Base-by-base conservation (phyloP, 53 echinoderm and acorn worm genomes). In the Temnopleurus reevesii region DNA sequence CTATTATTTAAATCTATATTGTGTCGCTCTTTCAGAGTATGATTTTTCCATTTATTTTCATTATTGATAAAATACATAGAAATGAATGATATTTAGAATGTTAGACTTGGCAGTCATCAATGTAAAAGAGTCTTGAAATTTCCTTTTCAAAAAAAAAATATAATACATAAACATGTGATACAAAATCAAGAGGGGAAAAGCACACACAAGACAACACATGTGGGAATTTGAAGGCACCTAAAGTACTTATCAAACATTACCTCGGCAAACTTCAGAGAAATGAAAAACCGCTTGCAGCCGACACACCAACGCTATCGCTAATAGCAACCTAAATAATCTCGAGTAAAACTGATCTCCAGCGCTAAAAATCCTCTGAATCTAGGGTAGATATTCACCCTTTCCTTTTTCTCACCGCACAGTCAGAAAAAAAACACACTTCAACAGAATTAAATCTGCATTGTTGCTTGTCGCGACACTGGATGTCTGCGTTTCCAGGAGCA, bases 391-490 rank as follows among this genome's bases (percentile, higher is more conserved):
- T 71, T 34, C 41, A 41, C 8, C 21, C 2, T 23, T 23, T 36
- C 38, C 7, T 23, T 41, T 38, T 15, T 15, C 49, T 15, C 23
- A 71, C 71, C 71, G 71, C 71, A 33, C 36, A 71, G 71, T 71
- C 71, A 71, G 38, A 71, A 71, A 66, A 19, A 71, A n/a, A n/a
- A n/a, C n/a, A 21, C 71, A 71, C 71, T 71, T 41, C 71, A 71
- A 8, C 21, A 34, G 41, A 71, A 71, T 71, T 71, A 71, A 71
- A 19, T 43, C 23, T 12, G n/a, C 21, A 71, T 71, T 71, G 71
- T 71, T 71, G 36, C 41, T 41, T 23, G 23, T 2, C 41, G 71
- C 71, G 8, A 10, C 71, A 8, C n/a, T 4, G 18, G 10, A 71
- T n/a, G 21, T 21, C 41, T 38, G 36, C 23, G 21, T 80, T 47